Evolutionary conservation across 2,888 invertebrate genomes (phyloP).

Genomic region (Thysanoteuthis rhombus): DNA sequence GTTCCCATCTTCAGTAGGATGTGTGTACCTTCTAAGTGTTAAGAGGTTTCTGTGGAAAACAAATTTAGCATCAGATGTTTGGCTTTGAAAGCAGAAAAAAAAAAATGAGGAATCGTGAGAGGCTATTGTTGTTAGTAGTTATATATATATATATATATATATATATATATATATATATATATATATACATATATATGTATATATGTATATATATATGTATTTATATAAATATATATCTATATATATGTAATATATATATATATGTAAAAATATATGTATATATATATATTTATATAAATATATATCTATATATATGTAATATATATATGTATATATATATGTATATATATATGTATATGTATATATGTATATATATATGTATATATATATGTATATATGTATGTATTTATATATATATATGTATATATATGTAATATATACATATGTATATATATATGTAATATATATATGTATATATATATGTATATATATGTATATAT

Average conservation of each 20-base stretch:
- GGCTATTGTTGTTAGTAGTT: too few species aligned
- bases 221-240: too few species aligned
- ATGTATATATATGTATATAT: background rate
- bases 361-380: background rate
- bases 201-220: background rate
- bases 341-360: background rate
- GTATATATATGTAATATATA: background rate
- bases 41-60: too few species aligned
- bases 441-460: background rate
- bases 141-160: too few species aligned
- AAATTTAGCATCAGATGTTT: too few species aligned
- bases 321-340: background rate
- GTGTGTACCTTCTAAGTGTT: too few species aligned
- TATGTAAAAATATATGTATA: background rate
- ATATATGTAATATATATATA: constrained; percentile 1
- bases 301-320: background rate
- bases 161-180: background rate
- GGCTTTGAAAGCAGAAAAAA: too few species aligned
- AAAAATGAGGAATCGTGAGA: too few species aligned
- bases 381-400: background rate
- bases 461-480: background rate
- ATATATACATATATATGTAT: background rate
- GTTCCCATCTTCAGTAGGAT: too few species aligned
- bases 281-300: background rate
- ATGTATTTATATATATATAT: background rate